A percentile compares a stretch with the other conserved stretches of the same genome.
phyloP scores from a whole-genome alignment of 2,888 invertebrate genomes.

The Acanthopleura granulata region DNA sequence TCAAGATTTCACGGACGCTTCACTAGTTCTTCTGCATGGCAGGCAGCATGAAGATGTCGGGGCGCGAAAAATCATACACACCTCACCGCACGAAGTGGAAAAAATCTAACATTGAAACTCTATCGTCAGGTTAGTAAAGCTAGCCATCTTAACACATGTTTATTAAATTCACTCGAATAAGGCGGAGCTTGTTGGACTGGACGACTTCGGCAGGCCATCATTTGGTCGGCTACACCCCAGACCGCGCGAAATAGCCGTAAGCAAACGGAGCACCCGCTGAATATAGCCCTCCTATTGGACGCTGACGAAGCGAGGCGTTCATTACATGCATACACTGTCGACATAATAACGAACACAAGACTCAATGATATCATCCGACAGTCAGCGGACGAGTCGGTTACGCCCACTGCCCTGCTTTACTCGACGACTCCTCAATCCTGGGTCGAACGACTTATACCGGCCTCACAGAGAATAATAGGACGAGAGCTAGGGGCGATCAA shows the following conservation, averaged over 20 bases:
- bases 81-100: constrained; percentile 18
- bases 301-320: not conserved
- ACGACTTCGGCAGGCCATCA: not conserved
- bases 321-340: not conserved
- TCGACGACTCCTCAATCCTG: too few relatives aligned
- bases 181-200: not conserved
- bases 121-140: constrained; percentile 11
- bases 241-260: not conserved
- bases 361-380: not conserved
- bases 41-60: not conserved
- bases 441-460: too few relatives aligned
- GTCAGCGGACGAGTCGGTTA: not conserved
- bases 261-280: not conserved
- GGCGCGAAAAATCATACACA: constrained; percentile 14
- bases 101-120: constrained; percentile 18
- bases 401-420: not conserved
- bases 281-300: not conserved
- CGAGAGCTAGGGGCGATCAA: too few relatives aligned
- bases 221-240: not conserved
- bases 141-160: constrained; percentile 14
- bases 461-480: too few relatives aligned
- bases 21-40: not conserved
- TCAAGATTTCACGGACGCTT: too few relatives aligned
- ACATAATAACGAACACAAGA: not conserved
- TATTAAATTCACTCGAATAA: not conserved